Conservation (phyloP, 2,888 invertebrate genomes). For the Pegoplata infirma region DNA sequence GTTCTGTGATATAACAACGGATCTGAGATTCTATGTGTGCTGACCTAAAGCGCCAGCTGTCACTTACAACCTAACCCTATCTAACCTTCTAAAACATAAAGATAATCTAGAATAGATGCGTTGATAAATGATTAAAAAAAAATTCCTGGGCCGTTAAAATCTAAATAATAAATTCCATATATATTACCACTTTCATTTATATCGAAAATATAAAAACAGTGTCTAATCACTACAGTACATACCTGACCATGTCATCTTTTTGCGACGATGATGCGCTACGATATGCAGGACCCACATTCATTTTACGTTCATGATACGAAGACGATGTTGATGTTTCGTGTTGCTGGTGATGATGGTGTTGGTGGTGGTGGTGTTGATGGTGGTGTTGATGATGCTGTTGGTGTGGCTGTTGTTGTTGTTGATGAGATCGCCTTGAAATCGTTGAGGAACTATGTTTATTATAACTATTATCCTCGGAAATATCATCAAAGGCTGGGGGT, state of each 20-base stretch:
- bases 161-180: no score
- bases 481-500: slow-evolving; percentile 94
- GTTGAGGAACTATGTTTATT: slow-evolving; percentile 76
- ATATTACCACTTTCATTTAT: no score
- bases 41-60: no score
- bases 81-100: no score
- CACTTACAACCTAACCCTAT: no score
- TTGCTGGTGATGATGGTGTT: slow-evolving; percentile 6
- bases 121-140: no score
- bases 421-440: slow-evolving; percentile 72
- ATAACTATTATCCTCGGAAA: slow-evolving; percentile 78
- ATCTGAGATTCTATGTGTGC: no score
- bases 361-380: slow-evolving; percentile 57
- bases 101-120: no score
- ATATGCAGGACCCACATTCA: slow-evolving; percentile 75
- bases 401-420: slow-evolving; percentile 53
- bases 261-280: slow-evolving; percentile 73
- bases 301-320: slow-evolving; percentile 72
- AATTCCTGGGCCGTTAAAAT: no score
- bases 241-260: slow-evolving; percentile 77
- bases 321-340: slow-evolving; percentile 61
- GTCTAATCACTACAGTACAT: slow-evolving; percentile 15
- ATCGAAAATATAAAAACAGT: no score
- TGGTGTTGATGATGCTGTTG: slow-evolving; percentile 35
- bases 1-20: no score